Base-by-base conservation (phyloP, 2,113 vertebrate species). In the Copsychus sechellarum region DNA sequence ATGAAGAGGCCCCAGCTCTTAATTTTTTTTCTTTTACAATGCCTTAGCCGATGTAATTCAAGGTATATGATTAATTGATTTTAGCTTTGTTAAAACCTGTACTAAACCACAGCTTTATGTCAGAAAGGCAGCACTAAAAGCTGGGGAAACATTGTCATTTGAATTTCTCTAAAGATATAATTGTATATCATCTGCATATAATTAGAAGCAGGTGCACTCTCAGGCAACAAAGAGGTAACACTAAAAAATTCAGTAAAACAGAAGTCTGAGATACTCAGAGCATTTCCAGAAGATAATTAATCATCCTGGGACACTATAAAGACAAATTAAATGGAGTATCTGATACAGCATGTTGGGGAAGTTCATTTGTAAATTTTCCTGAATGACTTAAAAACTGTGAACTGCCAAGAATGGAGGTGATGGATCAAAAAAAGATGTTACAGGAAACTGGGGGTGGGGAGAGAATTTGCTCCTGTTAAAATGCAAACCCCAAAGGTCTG, bases 191-290 rank as follows among this genome's bases (percentile, higher is more conserved):
- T 96, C 84, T 88, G 62, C 83, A 79, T 81, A 78, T 57, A 66
- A 94, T 93, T 85, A 90, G 40, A 34, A 91, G 58, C 91, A 96
- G 84, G 85, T 92, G 86, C 26, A 26, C 9, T 90, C 26, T 62
- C 28, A 89, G 24, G n/a, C 62, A 95, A 93, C 76, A 70, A 62
- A 93, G 56, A 81, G 28, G 29, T 65, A 93, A 50, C 47, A 54
- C 33, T 86, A 73, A 94, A 92, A 83, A 60, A 78, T 18, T 71
- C n/a, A 62, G 60, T 92, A 60, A 74, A 86, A 50, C 25, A 81
- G 25, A 74, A 93, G 23, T 26, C 36, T 93, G 88, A 90, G 79
- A 19, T 53, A 81, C n/a, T 42, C 43, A 53, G 18, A 86, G 51
- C n/a, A 61, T 14, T 73, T 92, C 64, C 20, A 83, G 53, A 51